These are phyloP conservation scores for Ornithoptera priamus DNA, from an alignment of 2,888 invertebrate genomes.

Conservation along the genomic window DNA sequence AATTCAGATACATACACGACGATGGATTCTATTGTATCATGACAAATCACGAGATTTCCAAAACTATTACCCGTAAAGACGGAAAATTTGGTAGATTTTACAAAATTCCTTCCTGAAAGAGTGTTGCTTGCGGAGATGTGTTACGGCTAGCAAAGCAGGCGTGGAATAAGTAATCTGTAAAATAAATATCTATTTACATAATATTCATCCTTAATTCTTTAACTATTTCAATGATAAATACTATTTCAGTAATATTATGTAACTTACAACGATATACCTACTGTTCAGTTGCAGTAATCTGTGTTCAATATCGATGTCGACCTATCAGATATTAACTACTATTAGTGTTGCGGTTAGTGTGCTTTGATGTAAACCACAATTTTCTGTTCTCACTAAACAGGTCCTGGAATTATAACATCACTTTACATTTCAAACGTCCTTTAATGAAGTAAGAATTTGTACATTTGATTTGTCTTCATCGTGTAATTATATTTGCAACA, in stretches of 20 bases:
- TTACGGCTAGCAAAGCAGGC: too few relatives aligned
- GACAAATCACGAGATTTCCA: too few relatives aligned
- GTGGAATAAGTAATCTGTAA: too few relatives aligned
- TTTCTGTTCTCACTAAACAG: slow-evolving; percentile 14
- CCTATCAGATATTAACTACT: slow-evolving; percentile 3
- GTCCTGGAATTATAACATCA: background rate
- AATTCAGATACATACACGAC: too few relatives aligned
- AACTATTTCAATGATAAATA: background rate
- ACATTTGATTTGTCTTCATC: too few relatives aligned
- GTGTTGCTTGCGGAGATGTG: too few relatives aligned
- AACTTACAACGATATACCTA: background rate
- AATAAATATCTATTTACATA: too few relatives aligned
- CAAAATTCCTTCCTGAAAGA: too few relatives aligned
- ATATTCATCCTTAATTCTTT: background rate
- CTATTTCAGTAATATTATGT: background rate
- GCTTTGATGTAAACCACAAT: slow-evolving; percentile 22
- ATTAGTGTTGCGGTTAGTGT: slow-evolving; percentile 23
- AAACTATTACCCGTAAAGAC: too few relatives aligned
- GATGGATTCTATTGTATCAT: too few relatives aligned
- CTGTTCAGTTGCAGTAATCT: slow-evolving; percentile 13
- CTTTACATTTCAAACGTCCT: background rate
- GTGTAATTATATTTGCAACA: too few relatives aligned
- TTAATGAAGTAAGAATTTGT: background rate
- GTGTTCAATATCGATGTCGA: slow-evolving; percentile 17
- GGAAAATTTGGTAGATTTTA: too few relatives aligned